A percentile compares a stretch with the other conserved stretches of the same genome.
Conservation (phyloP, 2,113 vertebrate species). For the Alethe diademata region DNA sequence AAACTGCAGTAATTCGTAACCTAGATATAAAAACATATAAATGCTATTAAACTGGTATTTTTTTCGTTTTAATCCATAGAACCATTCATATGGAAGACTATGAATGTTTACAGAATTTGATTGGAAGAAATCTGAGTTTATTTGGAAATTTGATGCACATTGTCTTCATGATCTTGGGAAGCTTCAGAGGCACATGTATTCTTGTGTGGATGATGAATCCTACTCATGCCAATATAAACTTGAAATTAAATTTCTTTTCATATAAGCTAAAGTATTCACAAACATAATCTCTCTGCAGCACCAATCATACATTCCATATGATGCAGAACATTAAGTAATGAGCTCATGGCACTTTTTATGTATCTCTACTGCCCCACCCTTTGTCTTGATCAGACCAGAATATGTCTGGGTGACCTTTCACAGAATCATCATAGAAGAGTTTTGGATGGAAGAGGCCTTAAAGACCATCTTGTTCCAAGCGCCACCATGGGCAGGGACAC, state of each 20-base stretch:
- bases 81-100: not conserved
- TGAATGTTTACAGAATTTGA: not conserved
- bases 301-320: not conserved
- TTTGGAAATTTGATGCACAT: not conserved
- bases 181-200: not conserved
- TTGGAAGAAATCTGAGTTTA: not conserved
- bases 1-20: not conserved
- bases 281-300: not conserved
- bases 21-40: not conserved
- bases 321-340: not conserved
- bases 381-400: not conserved
- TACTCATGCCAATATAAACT: not conserved
- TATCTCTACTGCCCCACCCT: not conserved
- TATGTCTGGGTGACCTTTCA: not conserved
- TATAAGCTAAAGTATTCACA: not conserved
- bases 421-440: not conserved
- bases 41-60: not conserved
- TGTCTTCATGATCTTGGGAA: not conserved
- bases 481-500: accelerated
- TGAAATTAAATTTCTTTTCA: not conserved
- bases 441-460: not conserved
- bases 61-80: not conserved
- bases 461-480: not conserved
- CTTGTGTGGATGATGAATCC: not conserved
- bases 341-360: not conserved